Evolutionary conservation across 2,888 invertebrate genomes (phyloP), one percentile per base, ranked within the genome.

Genomic region (Electrophaes corylata): DNA sequence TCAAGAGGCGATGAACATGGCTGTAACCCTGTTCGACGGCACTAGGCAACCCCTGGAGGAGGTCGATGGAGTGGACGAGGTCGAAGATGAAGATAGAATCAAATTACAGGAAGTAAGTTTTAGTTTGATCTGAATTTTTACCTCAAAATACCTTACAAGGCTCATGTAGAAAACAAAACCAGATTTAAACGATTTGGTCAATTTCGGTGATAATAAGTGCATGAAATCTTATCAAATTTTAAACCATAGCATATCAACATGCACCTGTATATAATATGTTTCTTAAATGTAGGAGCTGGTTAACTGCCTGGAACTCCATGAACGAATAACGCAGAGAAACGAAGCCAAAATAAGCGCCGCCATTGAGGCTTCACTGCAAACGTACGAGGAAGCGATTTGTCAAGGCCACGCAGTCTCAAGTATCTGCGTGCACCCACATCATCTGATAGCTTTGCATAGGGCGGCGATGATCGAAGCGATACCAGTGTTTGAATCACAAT

Each of bases 341-440:
- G 26, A 35, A 41, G 54, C 48, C 26, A 59, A 54, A 18, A 57
- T 59, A 10, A 39, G n/a, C 8, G 18, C 31, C 1, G 59, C 64
- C 4, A 14, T 16, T 11, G 35, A 14, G n/a, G 31, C 14, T 1
- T 59, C 51, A 8, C 35, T 19, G 10, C 12, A 54, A 14, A 6
- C 1, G 14, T 64, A 61, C 53, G 14, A 16, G 20, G 19, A n/a
- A 11, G 31, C 6, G 12, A 12, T 57, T 31, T 18, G 19, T 4
- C 1, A 12, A n/a, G 40, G 6, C n/a, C 5, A 16, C 18, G 40
- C 11, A 6, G 33, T 10, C 5, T 18, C 40, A 4, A 16, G 10
- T 8, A 1, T 51, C 11, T 75, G 75, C 43, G 20, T 75, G 14
- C 64, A 67, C 35, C 62, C 66, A 4, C 19, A 0, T 0, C 16